These are phyloP conservation scores for Drosophila arizonae DNA, from an alignment of 1,140 invertebrate species.

Conservation along the genomic window DNA sequence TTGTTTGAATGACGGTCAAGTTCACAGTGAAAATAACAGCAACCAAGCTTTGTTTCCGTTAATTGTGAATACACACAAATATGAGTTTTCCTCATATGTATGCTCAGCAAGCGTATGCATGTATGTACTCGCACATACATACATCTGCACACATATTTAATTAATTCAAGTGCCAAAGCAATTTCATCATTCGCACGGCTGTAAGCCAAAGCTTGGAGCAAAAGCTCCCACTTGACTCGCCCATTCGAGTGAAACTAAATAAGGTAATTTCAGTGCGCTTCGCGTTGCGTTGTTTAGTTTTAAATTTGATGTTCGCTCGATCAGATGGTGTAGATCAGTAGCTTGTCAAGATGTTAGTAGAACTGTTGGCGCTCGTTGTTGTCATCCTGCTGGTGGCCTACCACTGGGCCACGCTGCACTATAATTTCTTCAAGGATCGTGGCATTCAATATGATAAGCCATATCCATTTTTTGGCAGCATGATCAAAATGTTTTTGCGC, in stretches of 20 bases:
- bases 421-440: constrained; percentile 69
- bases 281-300: constrained; percentile 3
- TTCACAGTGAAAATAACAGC: constrained; percentile 6
- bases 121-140: too few relatives aligned
- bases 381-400: constrained; percentile 58
- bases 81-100: too few relatives aligned
- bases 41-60: too few relatives aligned
- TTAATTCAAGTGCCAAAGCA: constrained; percentile 6
- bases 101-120: neutral
- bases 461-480: constrained; percentile 59
- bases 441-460: constrained; percentile 63
- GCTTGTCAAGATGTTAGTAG: constrained; percentile 55
- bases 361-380: constrained; percentile 46
- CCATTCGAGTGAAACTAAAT: neutral
- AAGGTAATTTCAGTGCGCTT: constrained; percentile 19
- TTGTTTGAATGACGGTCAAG: constrained; percentile 19
- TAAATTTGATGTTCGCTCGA: neutral
- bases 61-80: neutral
- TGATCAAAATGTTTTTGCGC: constrained; percentile 45
- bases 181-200: constrained; percentile 18
- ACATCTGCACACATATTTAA: neutral
- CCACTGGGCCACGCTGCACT: constrained; percentile 61
- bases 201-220: constrained; percentile 19
- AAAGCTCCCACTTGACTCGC: constrained; percentile 18
- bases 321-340: constrained; percentile 14